phyloP scores from a whole-genome alignment of 1,140 invertebrate species.

The Trichonephila clavata region DNA sequence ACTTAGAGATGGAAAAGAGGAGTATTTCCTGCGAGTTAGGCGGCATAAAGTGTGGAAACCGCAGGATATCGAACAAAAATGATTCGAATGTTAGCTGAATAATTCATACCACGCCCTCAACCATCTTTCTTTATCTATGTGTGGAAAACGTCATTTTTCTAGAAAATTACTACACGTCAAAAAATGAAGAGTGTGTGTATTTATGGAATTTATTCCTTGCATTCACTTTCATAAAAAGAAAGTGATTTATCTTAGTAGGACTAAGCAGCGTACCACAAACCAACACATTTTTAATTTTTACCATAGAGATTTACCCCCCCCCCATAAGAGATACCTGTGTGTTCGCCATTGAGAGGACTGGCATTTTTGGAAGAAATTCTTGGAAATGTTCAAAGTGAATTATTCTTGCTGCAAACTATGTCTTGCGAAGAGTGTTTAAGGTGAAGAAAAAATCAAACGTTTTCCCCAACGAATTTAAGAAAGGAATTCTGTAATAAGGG shows the following conservation, averaged over 20 bases:
- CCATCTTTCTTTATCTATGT: neutral
- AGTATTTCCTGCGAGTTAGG: neutral
- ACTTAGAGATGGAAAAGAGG: neutral
- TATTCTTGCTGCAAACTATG: neutral
- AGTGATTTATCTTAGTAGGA: too few relatives aligned
- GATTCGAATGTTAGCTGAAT: conserved; percentile 18
- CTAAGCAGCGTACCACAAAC: too few relatives aligned
- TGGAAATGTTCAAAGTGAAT: neutral
- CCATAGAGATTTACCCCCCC: too few relatives aligned
- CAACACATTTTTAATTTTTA: too few relatives aligned
- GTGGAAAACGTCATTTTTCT: neutral
- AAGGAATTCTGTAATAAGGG: too few relatives aligned
- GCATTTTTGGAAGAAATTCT: neutral
- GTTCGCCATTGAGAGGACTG: too few relatives aligned
- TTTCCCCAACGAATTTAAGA: too few relatives aligned
- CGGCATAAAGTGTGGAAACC: neutral
- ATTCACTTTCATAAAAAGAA: neutral
- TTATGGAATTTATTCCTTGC: neutral
- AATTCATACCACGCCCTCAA: conserved; percentile 26
- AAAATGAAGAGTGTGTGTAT: neutral
- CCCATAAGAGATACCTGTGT: too few relatives aligned
- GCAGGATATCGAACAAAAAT: neutral
- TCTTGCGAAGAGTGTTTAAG: too few relatives aligned
- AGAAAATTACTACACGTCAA: conserved; percentile 36
- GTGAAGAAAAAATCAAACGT: too few relatives aligned